Conservation (phyloP, 2,113 vertebrate species). For the Leucosticte australis region DNA sequence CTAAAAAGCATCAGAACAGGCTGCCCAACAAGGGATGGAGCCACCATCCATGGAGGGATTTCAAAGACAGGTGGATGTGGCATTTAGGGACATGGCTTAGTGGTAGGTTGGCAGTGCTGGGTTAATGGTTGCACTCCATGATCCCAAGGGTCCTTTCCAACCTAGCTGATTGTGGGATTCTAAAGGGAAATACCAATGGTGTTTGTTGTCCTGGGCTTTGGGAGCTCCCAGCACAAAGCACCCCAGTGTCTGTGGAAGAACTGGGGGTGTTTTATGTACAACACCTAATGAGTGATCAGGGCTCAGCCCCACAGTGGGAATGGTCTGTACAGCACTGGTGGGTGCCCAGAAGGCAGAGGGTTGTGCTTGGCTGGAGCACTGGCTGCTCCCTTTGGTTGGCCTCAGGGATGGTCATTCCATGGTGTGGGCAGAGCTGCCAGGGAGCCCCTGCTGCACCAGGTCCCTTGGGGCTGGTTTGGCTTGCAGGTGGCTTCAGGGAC, state of each 20-base stretch:
- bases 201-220: background rate
- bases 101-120: background rate
- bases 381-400: background rate
- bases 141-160: background rate
- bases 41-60: background rate
- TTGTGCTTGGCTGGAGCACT: background rate
- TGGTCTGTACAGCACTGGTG: background rate
- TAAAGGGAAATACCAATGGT: background rate
- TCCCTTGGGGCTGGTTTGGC: background rate
- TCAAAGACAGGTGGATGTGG: background rate
- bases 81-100: background rate
- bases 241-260: background rate
- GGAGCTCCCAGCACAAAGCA: background rate
- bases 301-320: background rate
- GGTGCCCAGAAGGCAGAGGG: background rate
- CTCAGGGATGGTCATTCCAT: background rate
- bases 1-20: too few species aligned
- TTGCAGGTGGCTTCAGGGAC: background rate
- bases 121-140: background rate
- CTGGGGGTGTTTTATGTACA: background rate
- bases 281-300: accelerated
- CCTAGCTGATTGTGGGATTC: background rate
- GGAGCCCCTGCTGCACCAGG: background rate
- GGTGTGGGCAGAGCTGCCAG: background rate
- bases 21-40: background rate